Evolutionary conservation across 1,140 invertebrate species (phyloP), one percentile per base, ranked within the genome.

Genomic region (Wiebesia pumilae): DNA sequence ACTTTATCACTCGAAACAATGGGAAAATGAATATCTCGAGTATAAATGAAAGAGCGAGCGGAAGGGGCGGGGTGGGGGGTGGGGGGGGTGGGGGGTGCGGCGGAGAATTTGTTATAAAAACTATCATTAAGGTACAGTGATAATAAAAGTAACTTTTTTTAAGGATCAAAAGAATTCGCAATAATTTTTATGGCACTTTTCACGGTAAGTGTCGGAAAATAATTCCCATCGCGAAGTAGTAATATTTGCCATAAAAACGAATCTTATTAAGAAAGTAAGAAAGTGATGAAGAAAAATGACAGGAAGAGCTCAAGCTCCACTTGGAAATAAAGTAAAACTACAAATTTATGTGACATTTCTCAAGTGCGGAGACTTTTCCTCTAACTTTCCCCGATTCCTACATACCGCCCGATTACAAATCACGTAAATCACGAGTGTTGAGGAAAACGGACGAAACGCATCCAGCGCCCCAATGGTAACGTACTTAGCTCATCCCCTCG

Each of bases 321-420:
- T 75, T 24, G 7, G 40, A n/a, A n/a, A 19, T 75, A 43, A 43
- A 43, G 40, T 33, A 19, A 43, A 75, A 19, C 71, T 75, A 75
- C 14, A 75, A 75, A 75, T 40, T 75, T n/a, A 43, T n/a, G 38
- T 43, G 40, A 75, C 38, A 19, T 43, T 75, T 75, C 33, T 75
- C 38, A 75, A 75, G 71, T 38, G 24, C 40, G 43, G 30, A 27
- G 6, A 43, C 6, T 10, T 75, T 75, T 38, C 27, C 21, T 43
- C 14, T 19, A 35, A 27, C 12, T 43, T 33, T 19, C 38, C 12
- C 4, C 27, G n/a, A 14, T 47, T 30, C 27, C 19, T 47, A 43
- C 33, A 43, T 67, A 30, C 80, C 7, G 12, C 62, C 16, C 38
- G 38, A 81, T 43, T 40, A 43, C 69, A 81, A 81, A 81, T 81